Evolutionary conservation across 2,888 invertebrate genomes (phyloP).

Genomic region (Lepidochrysops patricia): DNA sequence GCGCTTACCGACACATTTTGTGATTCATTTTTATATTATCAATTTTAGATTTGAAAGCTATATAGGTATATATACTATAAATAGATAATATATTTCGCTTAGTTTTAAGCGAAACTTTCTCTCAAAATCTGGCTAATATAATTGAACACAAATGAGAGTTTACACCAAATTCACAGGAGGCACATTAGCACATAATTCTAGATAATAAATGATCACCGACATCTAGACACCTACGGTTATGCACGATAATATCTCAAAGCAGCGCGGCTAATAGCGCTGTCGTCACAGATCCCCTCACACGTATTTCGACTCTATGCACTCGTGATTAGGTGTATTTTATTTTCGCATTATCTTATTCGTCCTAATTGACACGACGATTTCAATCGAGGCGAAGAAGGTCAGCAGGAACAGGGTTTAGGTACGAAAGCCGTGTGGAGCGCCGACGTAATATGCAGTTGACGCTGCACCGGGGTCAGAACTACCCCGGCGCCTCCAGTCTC

Average conservation of each 20-base stretch:
- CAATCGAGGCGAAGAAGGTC: constrained; percentile 41
- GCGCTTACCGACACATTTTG: no score
- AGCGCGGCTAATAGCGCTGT: not conserved
- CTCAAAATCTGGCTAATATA: not conserved
- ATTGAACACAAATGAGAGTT: not conserved
- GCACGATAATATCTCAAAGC: constrained; percentile 8
- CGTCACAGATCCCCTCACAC: not conserved
- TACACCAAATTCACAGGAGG: not conserved
- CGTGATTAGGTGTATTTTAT: constrained; percentile 17
- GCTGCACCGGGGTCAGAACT: constrained; percentile 32
- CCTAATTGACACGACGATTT: constrained; percentile 34
- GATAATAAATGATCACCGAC: not conserved
- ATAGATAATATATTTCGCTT: no score
- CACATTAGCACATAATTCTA: not conserved
- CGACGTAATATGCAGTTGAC: constrained; percentile 34
- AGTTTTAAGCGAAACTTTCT: not conserved
- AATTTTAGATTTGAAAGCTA: no score
- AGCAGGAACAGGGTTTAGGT: constrained; percentile 40
- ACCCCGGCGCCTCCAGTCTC: constrained; percentile 40
- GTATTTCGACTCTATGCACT: not conserved
- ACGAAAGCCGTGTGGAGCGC: constrained; percentile 27
- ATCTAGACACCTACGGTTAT: constrained; percentile 8
- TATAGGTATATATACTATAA: no score
- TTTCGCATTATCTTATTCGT: not conserved
- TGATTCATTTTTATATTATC: no score